Conservation (phyloP, 2,888 invertebrate genomes). For the Agrypnus murinus region DNA sequence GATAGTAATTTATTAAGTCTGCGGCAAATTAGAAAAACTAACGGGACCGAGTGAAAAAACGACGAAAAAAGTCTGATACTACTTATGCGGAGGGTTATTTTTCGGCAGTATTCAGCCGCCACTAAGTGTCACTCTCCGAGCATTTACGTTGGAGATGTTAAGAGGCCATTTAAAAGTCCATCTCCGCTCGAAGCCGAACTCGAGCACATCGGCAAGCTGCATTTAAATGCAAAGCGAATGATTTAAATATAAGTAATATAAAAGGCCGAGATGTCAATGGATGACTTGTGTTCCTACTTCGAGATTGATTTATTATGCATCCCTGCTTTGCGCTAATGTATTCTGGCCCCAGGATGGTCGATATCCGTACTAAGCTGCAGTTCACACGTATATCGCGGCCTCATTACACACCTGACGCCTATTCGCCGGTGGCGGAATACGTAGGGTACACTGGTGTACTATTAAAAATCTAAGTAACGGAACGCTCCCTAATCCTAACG, state of each 20-base stretch:
- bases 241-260: slow-evolving; percentile 68
- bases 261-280: slow-evolving; percentile 59
- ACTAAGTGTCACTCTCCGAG: slow-evolving; percentile 61
- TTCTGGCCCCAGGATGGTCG: slow-evolving; percentile 42
- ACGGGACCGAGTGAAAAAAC: slow-evolving; percentile 23
- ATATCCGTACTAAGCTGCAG: slow-evolving; percentile 41
- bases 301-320: slow-evolving; percentile 61
- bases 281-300: slow-evolving; percentile 60
- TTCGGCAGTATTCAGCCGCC: slow-evolving; percentile 48
- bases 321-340: slow-evolving; percentile 47
- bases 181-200: slow-evolving; percentile 65
- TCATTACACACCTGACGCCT: slow-evolving; percentile 44
- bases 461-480: too few relatives aligned
- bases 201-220: slow-evolving; percentile 65
- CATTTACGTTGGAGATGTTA: slow-evolving; percentile 63
- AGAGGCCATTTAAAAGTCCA: slow-evolving; percentile 69
- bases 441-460: too few relatives aligned
- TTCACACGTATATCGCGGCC: slow-evolving; percentile 42
- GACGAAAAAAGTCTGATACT: slow-evolving; percentile 30
- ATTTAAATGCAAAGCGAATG: slow-evolving; percentile 69
- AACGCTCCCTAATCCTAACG: too few relatives aligned
- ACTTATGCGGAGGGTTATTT: slow-evolving; percentile 46
- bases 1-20: slow-evolving; percentile 20
- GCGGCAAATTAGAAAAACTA: slow-evolving; percentile 14
- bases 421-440: slow-evolving; percentile 24